Conservation (phyloP, 2,888 invertebrate species). For the Tortrix viridana region DNA sequence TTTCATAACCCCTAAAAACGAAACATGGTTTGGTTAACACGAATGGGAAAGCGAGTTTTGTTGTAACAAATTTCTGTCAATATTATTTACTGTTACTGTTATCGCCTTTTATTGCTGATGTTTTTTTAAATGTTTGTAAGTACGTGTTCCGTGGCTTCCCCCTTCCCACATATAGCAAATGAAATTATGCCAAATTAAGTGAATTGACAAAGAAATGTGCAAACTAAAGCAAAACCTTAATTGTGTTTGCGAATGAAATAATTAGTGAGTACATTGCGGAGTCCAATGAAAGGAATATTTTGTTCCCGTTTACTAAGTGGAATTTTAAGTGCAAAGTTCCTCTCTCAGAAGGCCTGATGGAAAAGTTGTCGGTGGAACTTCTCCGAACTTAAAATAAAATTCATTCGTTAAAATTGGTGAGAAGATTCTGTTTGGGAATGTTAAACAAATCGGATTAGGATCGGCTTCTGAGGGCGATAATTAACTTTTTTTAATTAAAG, state of each 20-base stretch:
- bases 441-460: constrained; percentile 56
- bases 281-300: constrained; percentile 57
- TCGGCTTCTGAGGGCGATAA: constrained; percentile 25
- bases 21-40: too few relatives aligned
- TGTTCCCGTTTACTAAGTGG: constrained; percentile 47
- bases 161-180: too few relatives aligned
- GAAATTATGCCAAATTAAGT: too few relatives aligned
- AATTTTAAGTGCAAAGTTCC: constrained; percentile 71
- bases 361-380: constrained; percentile 61
- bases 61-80: too few relatives aligned
- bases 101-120: too few relatives aligned
- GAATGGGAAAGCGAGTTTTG: too few relatives aligned
- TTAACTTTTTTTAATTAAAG: constrained; percentile 36
- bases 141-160: too few relatives aligned
- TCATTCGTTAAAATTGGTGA: constrained; percentile 54
- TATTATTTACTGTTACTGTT: too few relatives aligned
- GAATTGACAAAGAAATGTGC: constrained; percentile 44
- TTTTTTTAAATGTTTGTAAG: too few relatives aligned
- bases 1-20: too few relatives aligned
- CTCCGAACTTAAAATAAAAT: constrained; percentile 55
- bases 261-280: constrained; percentile 46
- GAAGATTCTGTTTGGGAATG: constrained; percentile 56
- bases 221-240: constrained; percentile 46
- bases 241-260: constrained; percentile 57
- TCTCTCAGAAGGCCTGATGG: constrained; percentile 61